phyloP scores from a whole-genome alignment of 2,888 invertebrate genomes.

The Pollenia labialis region DNA sequence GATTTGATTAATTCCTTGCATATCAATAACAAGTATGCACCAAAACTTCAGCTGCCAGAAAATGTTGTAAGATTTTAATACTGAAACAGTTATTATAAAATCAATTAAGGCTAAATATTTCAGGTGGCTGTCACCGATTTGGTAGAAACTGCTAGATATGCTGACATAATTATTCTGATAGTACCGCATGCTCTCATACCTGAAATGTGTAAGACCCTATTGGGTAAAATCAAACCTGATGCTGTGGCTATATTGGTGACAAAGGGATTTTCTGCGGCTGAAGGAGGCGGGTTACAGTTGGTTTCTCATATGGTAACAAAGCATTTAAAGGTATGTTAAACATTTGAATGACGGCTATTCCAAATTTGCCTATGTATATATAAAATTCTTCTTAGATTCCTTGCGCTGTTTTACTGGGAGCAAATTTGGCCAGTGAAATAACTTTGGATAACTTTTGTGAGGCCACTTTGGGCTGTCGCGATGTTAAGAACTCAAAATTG shows the following conservation, averaged over 20 bases:
- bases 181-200: conserved; percentile 98
- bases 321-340: conserved; percentile 86
- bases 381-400: conserved; percentile 86
- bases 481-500: conserved; percentile 89
- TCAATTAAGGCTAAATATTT: conserved; percentile 72
- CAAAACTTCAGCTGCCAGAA: conserved; percentile 75
- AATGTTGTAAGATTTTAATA: conserved; percentile 76
- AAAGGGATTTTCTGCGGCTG: conserved; percentile 96
- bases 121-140: conserved; percentile 97
- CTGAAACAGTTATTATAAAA: not conserved
- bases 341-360: not conserved
- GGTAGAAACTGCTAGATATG: conserved; percentile 93
- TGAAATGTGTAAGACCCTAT: conserved; percentile 92
- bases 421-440: conserved; percentile 98
- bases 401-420: conserved; percentile 98
- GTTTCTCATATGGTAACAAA: conserved; percentile 97
- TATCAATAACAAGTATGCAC: conserved; percentile 78
- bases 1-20: conserved; percentile 77
- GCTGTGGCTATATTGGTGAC: conserved; percentile 97
- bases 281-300: conserved; percentile 96
- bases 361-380: not conserved
- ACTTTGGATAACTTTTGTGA: conserved; percentile 99
- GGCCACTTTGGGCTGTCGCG: conserved; percentile 97
- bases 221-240: conserved; percentile 94
- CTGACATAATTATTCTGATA: conserved; percentile 97